phyloP scores from a whole-genome alignment of 2,888 invertebrate species.

The Xylota segnis region DNA sequence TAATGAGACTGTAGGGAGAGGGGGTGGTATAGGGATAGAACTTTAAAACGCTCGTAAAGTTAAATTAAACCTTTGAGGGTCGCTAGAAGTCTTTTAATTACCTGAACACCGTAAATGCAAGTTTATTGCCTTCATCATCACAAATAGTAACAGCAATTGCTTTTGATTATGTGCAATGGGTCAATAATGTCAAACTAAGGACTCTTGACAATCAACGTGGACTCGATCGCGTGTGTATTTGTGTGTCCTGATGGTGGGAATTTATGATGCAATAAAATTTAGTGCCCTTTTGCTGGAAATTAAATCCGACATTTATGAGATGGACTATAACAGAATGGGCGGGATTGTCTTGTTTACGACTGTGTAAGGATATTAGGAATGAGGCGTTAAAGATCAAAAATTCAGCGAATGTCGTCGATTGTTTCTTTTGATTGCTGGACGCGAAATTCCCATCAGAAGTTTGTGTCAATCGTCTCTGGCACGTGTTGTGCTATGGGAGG shows the following conservation, averaged over 20 bases:
- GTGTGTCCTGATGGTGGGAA: conserved; percentile 5
- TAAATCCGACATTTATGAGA: conserved; percentile 41
- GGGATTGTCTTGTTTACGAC: conserved; percentile 21
- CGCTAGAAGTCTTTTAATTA: conserved; percentile 28
- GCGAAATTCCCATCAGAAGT: not conserved
- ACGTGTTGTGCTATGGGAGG: not conserved
- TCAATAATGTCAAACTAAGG: conserved; percentile 22
- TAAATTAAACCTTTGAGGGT: not conserved
- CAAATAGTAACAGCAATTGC: conserved; percentile 21
- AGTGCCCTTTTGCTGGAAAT: conserved; percentile 32
- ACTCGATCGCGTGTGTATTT: conserved; percentile 1
- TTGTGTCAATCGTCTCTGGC: not conserved
- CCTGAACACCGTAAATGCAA: conserved; percentile 25
- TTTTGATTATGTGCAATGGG: conserved; percentile 40
- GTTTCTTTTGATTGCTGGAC: not conserved
- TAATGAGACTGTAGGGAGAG: not conserved
- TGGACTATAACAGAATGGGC: not conserved
- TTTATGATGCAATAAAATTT: conserved; percentile 45
- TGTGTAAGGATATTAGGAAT: conserved; percentile 4
- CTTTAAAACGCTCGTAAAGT: conserved; percentile 18
- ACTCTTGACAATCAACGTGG: not conserved
- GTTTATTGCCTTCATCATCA: conserved; percentile 32
- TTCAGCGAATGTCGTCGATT: conserved; percentile 5
- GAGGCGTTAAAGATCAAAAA: conserved; percentile 23
- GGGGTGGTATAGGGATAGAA: not conserved